Base-by-base conservation (phyloP, 2,888 invertebrate genomes). In the Philereme transversata region DNA sequence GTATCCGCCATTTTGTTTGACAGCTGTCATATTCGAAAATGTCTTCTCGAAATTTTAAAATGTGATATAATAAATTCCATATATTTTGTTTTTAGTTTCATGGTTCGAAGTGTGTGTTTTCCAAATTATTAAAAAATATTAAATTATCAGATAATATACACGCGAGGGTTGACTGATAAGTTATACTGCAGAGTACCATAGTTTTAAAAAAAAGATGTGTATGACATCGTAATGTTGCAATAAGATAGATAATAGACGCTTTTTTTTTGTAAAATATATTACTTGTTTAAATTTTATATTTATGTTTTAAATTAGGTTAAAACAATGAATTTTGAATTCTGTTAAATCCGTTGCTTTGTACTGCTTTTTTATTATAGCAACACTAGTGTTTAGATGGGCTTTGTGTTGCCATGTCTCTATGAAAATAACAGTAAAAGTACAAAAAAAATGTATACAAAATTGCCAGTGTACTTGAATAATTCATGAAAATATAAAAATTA, bases 41-140 rank as follows among this genome's bases (percentile, higher is more conserved):
- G 47, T 61, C 58, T 67, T 61, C 60, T 70, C 65, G 66, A 70
- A 72, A 71, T 70, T 69, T 68, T 58, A 76, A 76, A 77, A 82
- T 90, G 90, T 90, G 90, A 90, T 90, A 88, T 72, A 82, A 78
- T 79, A 79, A 77, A 88, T 90, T 88, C 90, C 88, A 88, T 90
- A 88, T 88, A 88, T 76, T 73, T 72, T 82, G 87, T 87, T 83
- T 74, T 83, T 88, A 86, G 87, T 79, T 72, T 79, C 74, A 70
- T 67, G 22, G 1, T 22, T 2, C 22, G 76, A 75, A 81, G 81
- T 77, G 75, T 78, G 62, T 72, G 58, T 66, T 69, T 64, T 67
- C 67, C 66, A 68, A 53, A 40, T 62, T 11, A 40, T 34, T 56
- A 9, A 11, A 46, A 51, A 50, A 50, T 46, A 61, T 60, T 50